Evolutionary conservation across 2,888 invertebrate genomes (phyloP).

Genomic region (Unio delphinus): DNA sequence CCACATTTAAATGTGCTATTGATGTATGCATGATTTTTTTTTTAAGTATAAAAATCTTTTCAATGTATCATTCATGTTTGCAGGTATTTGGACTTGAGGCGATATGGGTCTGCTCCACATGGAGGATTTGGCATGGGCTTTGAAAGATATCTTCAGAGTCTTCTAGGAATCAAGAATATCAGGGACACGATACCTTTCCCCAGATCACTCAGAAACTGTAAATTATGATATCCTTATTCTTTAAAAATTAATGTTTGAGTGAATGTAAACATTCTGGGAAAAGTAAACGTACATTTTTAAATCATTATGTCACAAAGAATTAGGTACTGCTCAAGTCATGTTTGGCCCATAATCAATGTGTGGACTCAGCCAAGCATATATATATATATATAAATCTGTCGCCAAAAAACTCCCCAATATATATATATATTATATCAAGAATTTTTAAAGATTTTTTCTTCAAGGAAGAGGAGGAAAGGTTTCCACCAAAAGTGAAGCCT

Average conservation of each 20-base stretch:
- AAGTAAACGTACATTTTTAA: too few relatives aligned
- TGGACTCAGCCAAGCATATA: too few relatives aligned
- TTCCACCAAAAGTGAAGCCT: too few relatives aligned
- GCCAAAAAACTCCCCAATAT: too few relatives aligned
- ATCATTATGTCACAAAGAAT: too few relatives aligned
- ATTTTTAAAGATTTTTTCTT: too few relatives aligned
- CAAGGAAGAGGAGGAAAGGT: too few relatives aligned
- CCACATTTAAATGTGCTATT: background rate
- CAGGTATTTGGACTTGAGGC: conserved; percentile 91
- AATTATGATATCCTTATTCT: conserved; percentile 25
- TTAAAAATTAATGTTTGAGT: background rate
- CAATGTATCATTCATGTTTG: conserved; percentile 12
- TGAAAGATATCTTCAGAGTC: conserved; percentile 88
- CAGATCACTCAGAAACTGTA: conserved; percentile 72
- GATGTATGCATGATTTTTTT: background rate
- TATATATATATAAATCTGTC: too few relatives aligned
- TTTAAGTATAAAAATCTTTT: background rate
- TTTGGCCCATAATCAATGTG: too few relatives aligned
- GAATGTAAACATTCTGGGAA: too few relatives aligned
- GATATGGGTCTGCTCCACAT: conserved; percentile 89
- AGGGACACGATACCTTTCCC: conserved; percentile 96
- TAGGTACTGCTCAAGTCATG: too few relatives aligned
- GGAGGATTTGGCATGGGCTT: conserved; percentile 98
- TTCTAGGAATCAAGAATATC: conserved; percentile 88
- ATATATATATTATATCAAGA: too few relatives aligned